phyloP scores from a whole-genome alignment of 2,797 vertebrate species.

The Allobates femoralis region DNA sequence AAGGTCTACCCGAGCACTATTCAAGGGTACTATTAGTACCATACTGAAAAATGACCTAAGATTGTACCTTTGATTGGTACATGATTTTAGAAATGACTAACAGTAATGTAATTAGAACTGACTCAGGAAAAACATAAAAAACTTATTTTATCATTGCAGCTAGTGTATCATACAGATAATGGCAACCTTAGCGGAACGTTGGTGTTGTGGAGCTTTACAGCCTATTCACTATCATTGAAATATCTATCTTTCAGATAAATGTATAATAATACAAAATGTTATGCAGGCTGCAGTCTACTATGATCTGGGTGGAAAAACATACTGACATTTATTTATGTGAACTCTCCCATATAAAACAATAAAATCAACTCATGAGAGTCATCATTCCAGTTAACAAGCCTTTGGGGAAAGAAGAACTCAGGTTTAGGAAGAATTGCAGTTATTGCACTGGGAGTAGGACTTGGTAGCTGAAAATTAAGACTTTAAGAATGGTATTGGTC shows the following conservation, averaged over 20 bases:
- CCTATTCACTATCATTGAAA: not conserved
- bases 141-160: not conserved
- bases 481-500: slow-evolving; percentile 14
- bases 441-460: not conserved
- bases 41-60: too few relatives aligned
- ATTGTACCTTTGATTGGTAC: not conserved
- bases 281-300: not conserved
- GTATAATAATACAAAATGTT: not conserved
- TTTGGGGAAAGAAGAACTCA: slow-evolving; percentile 2
- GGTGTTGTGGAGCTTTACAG: not conserved
- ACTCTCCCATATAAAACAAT: slow-evolving; percentile 29
- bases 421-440: slow-evolving; percentile 10
- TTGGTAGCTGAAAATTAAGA: slow-evolving; percentile 18
- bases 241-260: not conserved
- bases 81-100: not conserved
- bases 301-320: not conserved
- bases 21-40: too few relatives aligned
- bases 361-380: slow-evolving; percentile 16
- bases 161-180: not conserved
- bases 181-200: not conserved
- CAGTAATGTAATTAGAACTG: not conserved
- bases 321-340: slow-evolving; percentile 14
- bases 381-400: slow-evolving; percentile 23
- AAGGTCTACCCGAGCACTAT: too few relatives aligned
- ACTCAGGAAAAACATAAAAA: not conserved